phyloP scores from a whole-genome alignment of 2,888 invertebrate genomes.

The Malthinus flaveolus region DNA sequence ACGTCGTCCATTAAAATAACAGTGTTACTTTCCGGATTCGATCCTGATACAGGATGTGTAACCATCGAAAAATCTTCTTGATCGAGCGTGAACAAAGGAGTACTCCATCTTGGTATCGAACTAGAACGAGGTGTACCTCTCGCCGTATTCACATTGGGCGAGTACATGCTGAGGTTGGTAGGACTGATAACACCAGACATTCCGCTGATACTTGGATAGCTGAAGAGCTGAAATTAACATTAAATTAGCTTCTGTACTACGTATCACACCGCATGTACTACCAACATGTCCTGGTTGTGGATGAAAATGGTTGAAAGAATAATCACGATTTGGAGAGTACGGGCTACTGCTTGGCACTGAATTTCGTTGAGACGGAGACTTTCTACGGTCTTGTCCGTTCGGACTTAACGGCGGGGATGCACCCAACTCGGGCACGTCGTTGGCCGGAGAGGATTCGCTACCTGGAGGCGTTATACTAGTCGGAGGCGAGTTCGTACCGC shows the following conservation, averaged over 20 bases:
- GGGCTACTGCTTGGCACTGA: conserved; percentile 46
- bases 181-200: conserved; percentile 89
- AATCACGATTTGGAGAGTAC: conserved; percentile 55
- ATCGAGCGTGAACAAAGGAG: conserved; percentile 84
- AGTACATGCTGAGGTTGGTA: conserved; percentile 83
- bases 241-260: conserved; percentile 35
- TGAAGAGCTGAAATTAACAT: conserved; percentile 75
- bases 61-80: conserved; percentile 93
- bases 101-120: conserved; percentile 76
- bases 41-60: conserved; percentile 69
- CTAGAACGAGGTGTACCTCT: conserved; percentile 68
- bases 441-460: conserved; percentile 51
- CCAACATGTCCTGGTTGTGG: conserved; percentile 83
- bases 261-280: conserved; percentile 51
- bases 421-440: conserved; percentile 48
- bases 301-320: conserved; percentile 92
- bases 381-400: conserved; percentile 49
- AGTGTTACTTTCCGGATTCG: conserved; percentile 66
- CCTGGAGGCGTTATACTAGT: conserved; percentile 63
- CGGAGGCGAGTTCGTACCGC: conserved; percentile 66
- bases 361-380: conserved; percentile 51
- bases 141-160: conserved; percentile 71
- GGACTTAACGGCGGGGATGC: conserved; percentile 55
- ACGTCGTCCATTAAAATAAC: conserved; percentile 80
- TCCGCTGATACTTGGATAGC: conserved; percentile 85